These are phyloP conservation scores for Hemicrepidius hirtus DNA, from an alignment of 2,888 invertebrate genomes.

Conservation along the genomic window DNA sequence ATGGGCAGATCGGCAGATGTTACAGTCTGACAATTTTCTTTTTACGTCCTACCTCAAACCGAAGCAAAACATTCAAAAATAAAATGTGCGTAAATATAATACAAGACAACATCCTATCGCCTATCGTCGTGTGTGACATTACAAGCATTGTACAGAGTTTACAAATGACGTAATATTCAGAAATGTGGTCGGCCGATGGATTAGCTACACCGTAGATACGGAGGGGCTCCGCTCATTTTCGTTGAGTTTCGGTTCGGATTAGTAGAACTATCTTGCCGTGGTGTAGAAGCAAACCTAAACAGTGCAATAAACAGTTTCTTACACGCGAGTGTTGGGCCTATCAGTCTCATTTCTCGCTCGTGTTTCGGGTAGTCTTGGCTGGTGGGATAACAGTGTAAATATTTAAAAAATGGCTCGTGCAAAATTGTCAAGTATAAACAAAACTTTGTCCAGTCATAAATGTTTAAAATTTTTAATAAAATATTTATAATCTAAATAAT, in stretches of 20 bases:
- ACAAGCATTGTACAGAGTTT: constrained; percentile 14
- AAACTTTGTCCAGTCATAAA: neutral
- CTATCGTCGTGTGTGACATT: neutral
- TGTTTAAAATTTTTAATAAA: neutral
- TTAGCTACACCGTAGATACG: constrained; percentile 17
- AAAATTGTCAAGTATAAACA: neutral
- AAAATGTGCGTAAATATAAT: too few relatives aligned
- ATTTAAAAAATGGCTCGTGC: constrained; percentile 24
- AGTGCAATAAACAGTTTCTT: constrained; percentile 37
- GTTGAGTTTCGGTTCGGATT: constrained; percentile 41
- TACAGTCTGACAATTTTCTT: too few relatives aligned
- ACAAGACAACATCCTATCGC: too few relatives aligned
- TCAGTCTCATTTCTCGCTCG: constrained; percentile 26
- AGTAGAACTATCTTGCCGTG: constrained; percentile 33
- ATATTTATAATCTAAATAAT: constrained; percentile 32
- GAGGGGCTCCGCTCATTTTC: constrained; percentile 46
- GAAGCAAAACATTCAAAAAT: too few relatives aligned
- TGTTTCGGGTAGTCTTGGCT: constrained; percentile 30
- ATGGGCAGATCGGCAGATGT: too few relatives aligned
- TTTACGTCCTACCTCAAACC: too few relatives aligned
- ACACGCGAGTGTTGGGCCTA: constrained; percentile 22
- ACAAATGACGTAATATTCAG: constrained; percentile 34
- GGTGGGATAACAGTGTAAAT: constrained; percentile 1
- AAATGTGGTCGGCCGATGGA: constrained; percentile 10
- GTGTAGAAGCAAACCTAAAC: constrained; percentile 25